phyloP scores from a whole-genome alignment of 2,113 vertebrate species.

The Atlantisia rogersi region DNA sequence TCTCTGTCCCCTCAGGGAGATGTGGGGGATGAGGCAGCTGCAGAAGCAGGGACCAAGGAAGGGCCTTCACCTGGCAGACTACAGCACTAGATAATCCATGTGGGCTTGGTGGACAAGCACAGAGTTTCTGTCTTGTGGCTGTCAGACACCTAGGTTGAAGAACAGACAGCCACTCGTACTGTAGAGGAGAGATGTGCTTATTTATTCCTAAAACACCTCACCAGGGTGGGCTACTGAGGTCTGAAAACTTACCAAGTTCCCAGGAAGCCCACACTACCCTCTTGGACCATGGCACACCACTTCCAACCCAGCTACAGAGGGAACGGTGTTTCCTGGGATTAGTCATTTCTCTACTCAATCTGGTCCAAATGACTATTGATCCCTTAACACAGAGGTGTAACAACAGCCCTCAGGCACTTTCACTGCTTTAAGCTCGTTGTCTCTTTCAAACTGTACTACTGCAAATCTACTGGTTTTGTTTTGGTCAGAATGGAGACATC shows the following conservation, averaged over 20 bases:
- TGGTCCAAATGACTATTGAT: conserved; percentile 43
- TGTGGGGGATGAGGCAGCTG: background rate
- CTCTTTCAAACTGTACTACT: background rate
- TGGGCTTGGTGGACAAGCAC: background rate
- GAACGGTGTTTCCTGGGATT: background rate
- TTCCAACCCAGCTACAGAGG: background rate
- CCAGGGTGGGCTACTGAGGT: background rate
- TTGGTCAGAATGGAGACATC: background rate
- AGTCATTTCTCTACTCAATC: background rate
- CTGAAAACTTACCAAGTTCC: background rate
- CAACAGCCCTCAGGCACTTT: background rate
- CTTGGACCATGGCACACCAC: background rate
- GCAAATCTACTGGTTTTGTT: background rate
- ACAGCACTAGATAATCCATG: background rate
- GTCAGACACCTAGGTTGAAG: background rate
- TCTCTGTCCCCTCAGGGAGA: background rate
- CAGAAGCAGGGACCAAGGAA: background rate
- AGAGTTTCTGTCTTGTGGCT: background rate
- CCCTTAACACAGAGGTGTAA: background rate
- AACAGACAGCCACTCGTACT: background rate
- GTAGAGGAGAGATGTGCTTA: background rate
- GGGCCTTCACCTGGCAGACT: background rate
- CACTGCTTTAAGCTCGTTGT: conserved; percentile 5
- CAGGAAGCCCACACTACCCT: background rate
- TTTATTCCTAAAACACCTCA: background rate